phyloP scores from a whole-genome alignment of 2,797 vertebrate species.

The Bradypus variegatus region DNA sequence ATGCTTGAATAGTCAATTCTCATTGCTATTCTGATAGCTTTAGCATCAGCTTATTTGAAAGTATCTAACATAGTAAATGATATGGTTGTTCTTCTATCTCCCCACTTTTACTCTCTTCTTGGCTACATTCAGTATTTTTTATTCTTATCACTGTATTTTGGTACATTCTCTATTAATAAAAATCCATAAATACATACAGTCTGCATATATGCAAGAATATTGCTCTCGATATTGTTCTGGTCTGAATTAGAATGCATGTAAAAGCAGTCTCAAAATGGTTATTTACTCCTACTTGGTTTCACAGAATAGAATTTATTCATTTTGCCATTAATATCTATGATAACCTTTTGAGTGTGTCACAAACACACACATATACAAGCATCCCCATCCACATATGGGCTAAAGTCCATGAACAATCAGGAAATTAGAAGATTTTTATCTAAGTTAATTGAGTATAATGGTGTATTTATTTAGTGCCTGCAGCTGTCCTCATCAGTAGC shows the following conservation, averaged over 20 bases:
- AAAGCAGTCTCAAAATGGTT: not conserved
- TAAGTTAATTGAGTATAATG: slow-evolving; percentile 1
- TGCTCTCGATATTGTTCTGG: not conserved
- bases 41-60: not conserved
- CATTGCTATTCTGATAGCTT: not conserved
- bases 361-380: not conserved
- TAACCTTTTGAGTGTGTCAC: not conserved
- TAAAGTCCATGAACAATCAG: not conserved
- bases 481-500: not conserved
- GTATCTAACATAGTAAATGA: slow-evolving; percentile 12
- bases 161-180: not conserved
- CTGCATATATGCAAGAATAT: not conserved
- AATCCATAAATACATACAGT: not conserved
- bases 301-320: not conserved
- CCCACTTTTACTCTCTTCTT: slow-evolving; percentile 21
- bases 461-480: not conserved
- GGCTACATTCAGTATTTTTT: slow-evolving; percentile 35
- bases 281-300: not conserved
- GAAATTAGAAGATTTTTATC: not conserved
- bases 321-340: not conserved
- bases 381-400: not conserved
- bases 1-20: not conserved
- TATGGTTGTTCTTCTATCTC: not conserved
- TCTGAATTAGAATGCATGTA: not conserved
- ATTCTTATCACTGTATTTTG: not conserved